Evolutionary conservation across 2,888 invertebrate genomes (phyloP).

Genomic region (Drosophila pseudotalamancana): DNA sequence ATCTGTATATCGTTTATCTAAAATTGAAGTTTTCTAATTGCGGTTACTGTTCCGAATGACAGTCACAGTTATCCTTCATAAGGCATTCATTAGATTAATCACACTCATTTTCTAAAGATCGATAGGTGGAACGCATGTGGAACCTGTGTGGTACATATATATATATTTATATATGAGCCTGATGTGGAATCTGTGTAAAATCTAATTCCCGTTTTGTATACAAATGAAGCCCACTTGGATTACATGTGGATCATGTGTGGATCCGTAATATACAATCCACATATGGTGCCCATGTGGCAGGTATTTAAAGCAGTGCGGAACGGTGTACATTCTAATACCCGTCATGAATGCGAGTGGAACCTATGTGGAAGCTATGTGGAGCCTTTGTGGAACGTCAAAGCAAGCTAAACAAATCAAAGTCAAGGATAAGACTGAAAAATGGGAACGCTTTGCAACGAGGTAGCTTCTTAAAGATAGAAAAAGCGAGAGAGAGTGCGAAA

Average conservation of each 20-base stretch:
- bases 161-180: too few species aligned
- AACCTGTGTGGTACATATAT: background rate
- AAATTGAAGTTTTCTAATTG: slow-evolving; percentile 20
- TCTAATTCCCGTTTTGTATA: background rate
- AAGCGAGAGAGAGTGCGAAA: background rate
- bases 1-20: slow-evolving; percentile 11
- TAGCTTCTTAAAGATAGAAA: slow-evolving; percentile 41
- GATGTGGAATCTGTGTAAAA: background rate
- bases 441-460: too few species aligned
- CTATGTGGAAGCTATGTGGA: background rate
- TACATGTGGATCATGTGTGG: background rate
- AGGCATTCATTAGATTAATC: slow-evolving; percentile 57
- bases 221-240: background rate
- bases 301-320: background rate
- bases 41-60: slow-evolving; percentile 17
- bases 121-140: slow-evolving; percentile 24
- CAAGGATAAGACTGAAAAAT: slow-evolving; percentile 28
- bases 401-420: slow-evolving; percentile 6
- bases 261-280: too few species aligned
- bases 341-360: background rate
- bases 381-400: background rate
- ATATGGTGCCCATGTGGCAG: background rate
- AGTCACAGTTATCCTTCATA: slow-evolving; percentile 42
- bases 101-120: slow-evolving; percentile 49
- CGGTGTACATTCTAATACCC: background rate